Base-by-base conservation (phyloP, 2,113 vertebrate genomes). In the Gymnogyps californianus region DNA sequence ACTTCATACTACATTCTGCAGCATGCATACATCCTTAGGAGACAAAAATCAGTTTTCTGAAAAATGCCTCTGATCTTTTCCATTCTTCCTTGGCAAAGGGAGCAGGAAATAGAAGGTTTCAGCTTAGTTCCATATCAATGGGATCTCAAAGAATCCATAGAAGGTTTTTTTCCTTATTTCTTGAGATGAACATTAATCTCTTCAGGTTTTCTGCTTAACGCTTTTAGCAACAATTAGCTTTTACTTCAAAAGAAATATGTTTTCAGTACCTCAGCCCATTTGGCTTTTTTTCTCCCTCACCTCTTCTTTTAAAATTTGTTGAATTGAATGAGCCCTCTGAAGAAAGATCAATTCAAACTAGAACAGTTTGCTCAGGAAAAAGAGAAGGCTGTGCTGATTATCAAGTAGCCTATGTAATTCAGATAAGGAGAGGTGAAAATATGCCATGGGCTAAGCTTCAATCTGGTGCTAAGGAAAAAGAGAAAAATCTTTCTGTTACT, bases 291-390 rank as follows among this genome's bases (percentile, higher is more conserved):
- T 17, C 13, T 55, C 4, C 26, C 15, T 26, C 40, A 75, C 59
- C 42, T 91, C 87, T 89, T 95, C 90, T 92, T 95, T 89, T 94
- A 94, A 94, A 84, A 83, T 44, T 34, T 81, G 26, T 90, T 92
- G 36, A 93, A 87, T 92, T 89, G 75, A 55, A 42, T 85, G 62
- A 91, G 31, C 18, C 18, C 14, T 84, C 84, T 87, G 32, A 93
- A 92, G 40, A 38, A 38, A 38, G 38, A 38, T 38, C 38, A 38
- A 38, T 38, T 38, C 38, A 38, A 38, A 38, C 38, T 38, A 38
- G 38, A 38, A 38, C 38, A 38, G 38, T 38, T 38, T 38, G 38
- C 38, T 38, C 38, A 8, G 38, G 38, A 38, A 38, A 38, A 38
- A 38, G 38, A 38, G 38, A 38, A 38, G 38, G 38, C 38, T 38